Evolutionary conservation across 2,888 invertebrate species (phyloP).

Genomic region (Philonicus albiceps): DNA sequence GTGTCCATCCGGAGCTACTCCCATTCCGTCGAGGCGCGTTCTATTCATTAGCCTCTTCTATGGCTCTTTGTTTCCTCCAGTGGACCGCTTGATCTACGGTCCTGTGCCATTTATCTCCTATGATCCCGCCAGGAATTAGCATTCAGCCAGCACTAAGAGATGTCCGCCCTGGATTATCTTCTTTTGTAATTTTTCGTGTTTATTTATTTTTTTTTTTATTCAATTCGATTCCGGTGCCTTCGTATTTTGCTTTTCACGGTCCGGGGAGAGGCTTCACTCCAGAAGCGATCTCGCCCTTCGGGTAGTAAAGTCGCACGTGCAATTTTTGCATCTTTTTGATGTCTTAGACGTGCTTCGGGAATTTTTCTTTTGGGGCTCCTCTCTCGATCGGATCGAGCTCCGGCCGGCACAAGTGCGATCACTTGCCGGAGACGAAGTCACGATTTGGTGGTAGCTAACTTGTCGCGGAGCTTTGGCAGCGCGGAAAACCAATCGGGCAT

Average conservation of each 20-base stretch:
- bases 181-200: background rate
- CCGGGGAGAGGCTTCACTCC: background rate
- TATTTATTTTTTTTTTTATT: background rate
- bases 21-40: slow-evolving; percentile 27
- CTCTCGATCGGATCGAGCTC: background rate
- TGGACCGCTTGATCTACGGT: slow-evolving; percentile 18
- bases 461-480: slow-evolving; percentile 7
- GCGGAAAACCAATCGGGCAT: slow-evolving; percentile 44
- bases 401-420: background rate
- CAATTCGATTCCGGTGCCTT: background rate
- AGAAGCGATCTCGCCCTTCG: background rate
- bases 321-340: slow-evolving; percentile 13
- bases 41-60: slow-evolving; percentile 37
- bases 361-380: slow-evolving; percentile 39
- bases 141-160: slow-evolving; percentile 30
- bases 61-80: slow-evolving; percentile 24
- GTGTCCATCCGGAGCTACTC: slow-evolving; percentile 39
- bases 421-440: slow-evolving; percentile 53
- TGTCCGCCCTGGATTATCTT: background rate
- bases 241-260: background rate
- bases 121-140: slow-evolving; percentile 33
- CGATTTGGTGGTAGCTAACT: slow-evolving; percentile 64
- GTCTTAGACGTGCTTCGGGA: background rate
- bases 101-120: slow-evolving; percentile 26
- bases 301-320: slow-evolving; percentile 2